These are phyloP conservation scores for Dermochelys coriacea DNA, from an alignment of 2,797 vertebrate genomes.

Conservation along the genomic window DNA sequence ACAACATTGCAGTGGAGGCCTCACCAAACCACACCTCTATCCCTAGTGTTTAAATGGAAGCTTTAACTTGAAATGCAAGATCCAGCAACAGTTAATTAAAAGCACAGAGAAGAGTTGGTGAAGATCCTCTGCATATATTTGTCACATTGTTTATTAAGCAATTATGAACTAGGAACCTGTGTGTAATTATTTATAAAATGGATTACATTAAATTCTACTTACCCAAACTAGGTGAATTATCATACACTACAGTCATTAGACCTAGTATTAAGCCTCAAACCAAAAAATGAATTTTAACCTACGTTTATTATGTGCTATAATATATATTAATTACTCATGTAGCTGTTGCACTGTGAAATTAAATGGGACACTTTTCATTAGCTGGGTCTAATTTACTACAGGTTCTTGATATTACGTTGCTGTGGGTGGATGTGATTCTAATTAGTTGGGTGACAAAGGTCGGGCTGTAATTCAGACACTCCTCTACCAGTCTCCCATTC, in stretches of 20 bases:
- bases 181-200: constrained; percentile 47
- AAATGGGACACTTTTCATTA: constrained; percentile 46
- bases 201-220: constrained; percentile 26
- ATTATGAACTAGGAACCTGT: constrained; percentile 17
- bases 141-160: constrained; percentile 20
- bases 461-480: constrained; percentile 3
- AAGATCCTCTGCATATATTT: constrained; percentile 12
- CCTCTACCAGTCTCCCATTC: neutral
- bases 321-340: constrained; percentile 52
- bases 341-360: constrained; percentile 46
- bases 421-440: constrained; percentile 34
- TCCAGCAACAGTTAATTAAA: constrained; percentile 41
- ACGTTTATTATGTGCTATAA: constrained; percentile 45
- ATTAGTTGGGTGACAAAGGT: constrained; percentile 17
- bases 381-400: constrained; percentile 41
- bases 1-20: neutral
- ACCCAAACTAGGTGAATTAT: constrained; percentile 7
- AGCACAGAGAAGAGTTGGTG: constrained; percentile 25
- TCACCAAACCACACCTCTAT: neutral
- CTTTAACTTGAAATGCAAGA: constrained; percentile 33
- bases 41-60: neutral
- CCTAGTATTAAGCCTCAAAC: constrained; percentile 5
- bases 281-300: constrained; percentile 51
- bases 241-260: constrained; percentile 17
- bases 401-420: constrained; percentile 4